Evolutionary conservation across 2,888 invertebrate species (phyloP).

Genomic region (Coelopa pilipes): DNA sequence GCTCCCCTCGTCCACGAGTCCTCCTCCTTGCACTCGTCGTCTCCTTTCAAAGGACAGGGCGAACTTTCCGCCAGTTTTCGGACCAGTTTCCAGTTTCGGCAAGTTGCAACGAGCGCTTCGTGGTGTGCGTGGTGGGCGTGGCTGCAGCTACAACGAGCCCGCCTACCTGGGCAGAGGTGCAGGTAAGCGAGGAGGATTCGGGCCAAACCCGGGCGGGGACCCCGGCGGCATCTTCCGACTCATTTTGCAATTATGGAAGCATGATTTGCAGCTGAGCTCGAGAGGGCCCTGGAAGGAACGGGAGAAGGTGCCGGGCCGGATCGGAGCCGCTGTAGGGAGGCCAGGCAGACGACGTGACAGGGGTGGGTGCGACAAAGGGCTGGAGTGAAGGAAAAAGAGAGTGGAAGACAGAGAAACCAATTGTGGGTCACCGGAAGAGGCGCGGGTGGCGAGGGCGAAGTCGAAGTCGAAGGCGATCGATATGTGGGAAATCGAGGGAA

Average conservation of each 20-base stretch:
- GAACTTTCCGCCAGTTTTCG: neutral
- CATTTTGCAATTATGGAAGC: slow-evolving; percentile 44
- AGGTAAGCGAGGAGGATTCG: no score
- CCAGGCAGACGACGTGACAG: slow-evolving; percentile 4
- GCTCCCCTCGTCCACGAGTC: no score
- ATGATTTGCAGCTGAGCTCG: slow-evolving; percentile 35
- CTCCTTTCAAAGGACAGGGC: no score
- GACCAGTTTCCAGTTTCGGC: no score
- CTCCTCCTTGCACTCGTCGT: no score
- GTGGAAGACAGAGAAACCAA: no score
- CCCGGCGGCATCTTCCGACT: slow-evolving; percentile 33
- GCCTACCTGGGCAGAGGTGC: neutral
- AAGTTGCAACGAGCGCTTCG: no score
- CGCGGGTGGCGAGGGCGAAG: no score
- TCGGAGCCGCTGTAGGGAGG: neutral
- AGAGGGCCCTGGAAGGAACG: no score
- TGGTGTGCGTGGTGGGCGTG: neutral
- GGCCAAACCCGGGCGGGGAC: neutral
- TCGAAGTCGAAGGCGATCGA: no score
- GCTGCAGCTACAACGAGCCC: neutral
- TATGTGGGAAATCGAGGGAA: no score
- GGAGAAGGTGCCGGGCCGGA: neutral
- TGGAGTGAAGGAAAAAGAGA: neutral
- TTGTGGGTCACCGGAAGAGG: no score
- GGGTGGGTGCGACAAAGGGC: neutral